Evolutionary conservation across 2,797 vertebrate genomes (phyloP).

Genomic region (Pristis pectinata): DNA sequence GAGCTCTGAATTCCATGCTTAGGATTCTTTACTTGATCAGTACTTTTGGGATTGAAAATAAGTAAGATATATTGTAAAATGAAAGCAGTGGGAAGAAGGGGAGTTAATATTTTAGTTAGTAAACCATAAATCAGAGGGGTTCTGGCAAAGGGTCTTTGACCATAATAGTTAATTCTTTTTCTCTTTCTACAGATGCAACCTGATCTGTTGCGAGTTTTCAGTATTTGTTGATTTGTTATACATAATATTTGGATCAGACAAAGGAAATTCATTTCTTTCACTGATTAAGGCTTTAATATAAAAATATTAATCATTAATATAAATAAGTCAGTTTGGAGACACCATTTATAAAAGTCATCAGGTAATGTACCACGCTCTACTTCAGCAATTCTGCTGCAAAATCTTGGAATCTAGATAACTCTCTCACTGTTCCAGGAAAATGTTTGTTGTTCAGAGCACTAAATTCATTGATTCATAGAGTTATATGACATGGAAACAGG

Average conservation of each 20-base stretch:
- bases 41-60: not conserved
- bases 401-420: not conserved
- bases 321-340: not conserved
- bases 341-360: not conserved
- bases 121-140: no score
- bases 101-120: no score
- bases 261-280: no score
- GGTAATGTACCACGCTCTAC: not conserved
- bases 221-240: no score
- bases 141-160: no score
- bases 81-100: no score
- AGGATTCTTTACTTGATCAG: not conserved
- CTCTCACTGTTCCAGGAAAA: not conserved
- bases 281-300: not conserved
- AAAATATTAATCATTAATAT: not conserved
- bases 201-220: no score
- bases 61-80: not conserved
- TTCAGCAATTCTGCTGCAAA: not conserved
- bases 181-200: no score
- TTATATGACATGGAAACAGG: no score
- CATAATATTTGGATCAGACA: no score
- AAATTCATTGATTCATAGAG: no score
- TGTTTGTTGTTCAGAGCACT: not conserved
- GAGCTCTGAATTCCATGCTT: not conserved
- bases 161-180: no score